Evolutionary conservation across 2,113 vertebrate species (phyloP).

Genomic region (Shinisaurus crocodilurus): DNA sequence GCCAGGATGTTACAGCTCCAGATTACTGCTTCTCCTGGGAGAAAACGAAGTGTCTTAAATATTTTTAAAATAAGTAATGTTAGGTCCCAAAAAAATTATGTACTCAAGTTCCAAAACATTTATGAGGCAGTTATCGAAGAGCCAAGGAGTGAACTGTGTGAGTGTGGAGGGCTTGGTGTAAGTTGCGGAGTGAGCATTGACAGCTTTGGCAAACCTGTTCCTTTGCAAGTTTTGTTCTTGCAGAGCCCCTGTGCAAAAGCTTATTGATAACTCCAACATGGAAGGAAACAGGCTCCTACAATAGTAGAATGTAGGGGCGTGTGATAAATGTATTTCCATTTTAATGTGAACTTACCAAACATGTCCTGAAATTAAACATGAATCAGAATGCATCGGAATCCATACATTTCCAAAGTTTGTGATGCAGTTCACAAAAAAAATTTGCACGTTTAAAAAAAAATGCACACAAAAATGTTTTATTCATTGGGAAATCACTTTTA

Average conservation of each 20-base stretch:
- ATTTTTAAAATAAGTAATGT: not conserved
- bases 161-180: not conserved
- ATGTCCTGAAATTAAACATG: no score
- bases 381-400: no score
- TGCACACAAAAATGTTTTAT: no score
- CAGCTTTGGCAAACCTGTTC: not conserved
- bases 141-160: not conserved
- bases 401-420: no score
- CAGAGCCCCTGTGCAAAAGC: not conserved
- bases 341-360: no score
- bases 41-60: not conserved
- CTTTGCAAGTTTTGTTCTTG: not conserved
- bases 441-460: no score
- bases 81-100: not conserved
- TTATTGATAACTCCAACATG: not conserved
- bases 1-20: not conserved
- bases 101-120: not conserved
- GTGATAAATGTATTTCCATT: no score
- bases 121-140: not conserved
- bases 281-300: no score
- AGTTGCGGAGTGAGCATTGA: not conserved
- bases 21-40: not conserved
- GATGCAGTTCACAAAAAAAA: no score
- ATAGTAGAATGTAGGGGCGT: no score
- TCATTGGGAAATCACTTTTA: no score